Conservation (phyloP, 1,140 invertebrate species). For the Papilio polytes region DNA sequence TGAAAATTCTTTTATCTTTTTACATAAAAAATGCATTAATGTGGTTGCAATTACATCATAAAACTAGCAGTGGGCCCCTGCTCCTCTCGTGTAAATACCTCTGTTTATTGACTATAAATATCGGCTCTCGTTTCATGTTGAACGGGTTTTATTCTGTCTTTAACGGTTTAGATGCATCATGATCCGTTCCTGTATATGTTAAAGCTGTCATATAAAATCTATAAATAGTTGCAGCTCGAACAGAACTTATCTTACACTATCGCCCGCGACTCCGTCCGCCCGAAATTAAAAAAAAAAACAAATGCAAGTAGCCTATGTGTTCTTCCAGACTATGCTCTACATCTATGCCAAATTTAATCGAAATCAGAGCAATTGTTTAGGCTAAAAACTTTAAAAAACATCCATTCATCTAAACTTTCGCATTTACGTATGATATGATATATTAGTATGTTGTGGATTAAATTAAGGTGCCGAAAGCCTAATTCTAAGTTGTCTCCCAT, state of each 20-base stretch:
- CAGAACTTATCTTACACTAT: neutral
- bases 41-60: conserved; percentile 31
- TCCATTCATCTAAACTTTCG: no score
- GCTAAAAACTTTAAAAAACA: no score
- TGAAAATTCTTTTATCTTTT: neutral
- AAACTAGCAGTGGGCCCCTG: neutral
- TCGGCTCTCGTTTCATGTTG: conserved; percentile 17
- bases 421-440: no score
- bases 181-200: neutral
- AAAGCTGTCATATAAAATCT: neutral
- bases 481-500: no score
- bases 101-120: conserved; percentile 48
- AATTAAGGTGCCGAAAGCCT: no score
- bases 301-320: no score
- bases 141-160: conserved; percentile 17
- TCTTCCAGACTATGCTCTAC: no score
- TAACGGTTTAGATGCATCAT: conserved; percentile 12
- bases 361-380: no score
- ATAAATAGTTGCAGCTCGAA: neutral
- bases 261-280: no score
- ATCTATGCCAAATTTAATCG: no score
- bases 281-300: no score
- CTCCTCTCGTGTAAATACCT: conserved; percentile 42
- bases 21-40: neutral
- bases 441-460: no score